A percentile compares a stretch with the other conserved stretches of the same genome.
Evolutionary conservation across 1,140 invertebrate species (phyloP).

Genomic region (Drosophila miranda): DNA sequence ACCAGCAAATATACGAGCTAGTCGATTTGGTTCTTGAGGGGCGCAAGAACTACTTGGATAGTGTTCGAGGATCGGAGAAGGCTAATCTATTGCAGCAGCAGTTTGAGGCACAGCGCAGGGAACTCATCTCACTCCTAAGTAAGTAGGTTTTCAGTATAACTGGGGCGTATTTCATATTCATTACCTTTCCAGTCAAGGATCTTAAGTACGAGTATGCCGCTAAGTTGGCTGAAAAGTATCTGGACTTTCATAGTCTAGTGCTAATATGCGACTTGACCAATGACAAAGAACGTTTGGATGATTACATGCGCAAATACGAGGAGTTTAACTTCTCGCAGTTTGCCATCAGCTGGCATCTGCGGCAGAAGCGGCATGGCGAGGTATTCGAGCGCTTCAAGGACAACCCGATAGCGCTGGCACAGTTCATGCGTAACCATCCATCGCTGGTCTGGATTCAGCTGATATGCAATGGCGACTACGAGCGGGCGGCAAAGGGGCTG

Average conservation of each 20-base stretch:
- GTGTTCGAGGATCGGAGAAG: constrained; percentile 85
- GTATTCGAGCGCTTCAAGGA: constrained; percentile 84
- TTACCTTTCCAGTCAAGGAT: constrained; percentile 85
- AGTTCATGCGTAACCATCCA: constrained; percentile 88
- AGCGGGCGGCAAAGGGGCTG: constrained; percentile 86
- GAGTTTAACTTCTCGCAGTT: constrained; percentile 87
- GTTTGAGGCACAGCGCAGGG: constrained; percentile 87
- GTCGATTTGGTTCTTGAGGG: constrained; percentile 91
- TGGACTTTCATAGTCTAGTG: constrained; percentile 92
- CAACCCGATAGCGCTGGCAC: constrained; percentile 82
- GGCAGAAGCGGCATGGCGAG: too few species aligned
- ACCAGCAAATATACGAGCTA: constrained; percentile 88
- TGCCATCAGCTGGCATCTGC: constrained; percentile 88
- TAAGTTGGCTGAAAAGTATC: constrained; percentile 94
- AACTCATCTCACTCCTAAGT: constrained; percentile 86
- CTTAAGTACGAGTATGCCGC: constrained; percentile 91
- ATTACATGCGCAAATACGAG: constrained; percentile 90
- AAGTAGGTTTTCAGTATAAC: constrained; percentile 14
- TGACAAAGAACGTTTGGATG: constrained; percentile 89
- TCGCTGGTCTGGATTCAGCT: constrained; percentile 91
- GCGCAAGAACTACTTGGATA: constrained; percentile 88
- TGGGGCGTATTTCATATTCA: too few species aligned
- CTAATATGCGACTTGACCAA: constrained; percentile 90
- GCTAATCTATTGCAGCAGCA: constrained; percentile 80
- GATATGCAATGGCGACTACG: constrained; percentile 86